Base-by-base conservation (phyloP, 2,797 vertebrate species). In the Orientallactaga sibirica region DNA sequence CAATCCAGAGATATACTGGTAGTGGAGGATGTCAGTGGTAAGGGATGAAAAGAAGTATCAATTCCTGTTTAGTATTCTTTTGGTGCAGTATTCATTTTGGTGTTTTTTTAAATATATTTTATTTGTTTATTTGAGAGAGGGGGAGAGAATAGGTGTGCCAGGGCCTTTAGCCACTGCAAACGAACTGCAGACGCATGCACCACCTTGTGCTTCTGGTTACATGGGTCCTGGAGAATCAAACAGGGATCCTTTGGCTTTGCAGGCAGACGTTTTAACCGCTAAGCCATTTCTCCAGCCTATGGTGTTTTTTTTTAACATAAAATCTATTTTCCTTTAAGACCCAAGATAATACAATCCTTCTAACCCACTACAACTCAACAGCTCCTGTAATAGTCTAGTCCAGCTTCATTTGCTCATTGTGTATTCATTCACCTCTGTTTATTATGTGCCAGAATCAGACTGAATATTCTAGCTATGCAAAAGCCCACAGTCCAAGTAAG, bases 311-410 rank as follows among this genome's bases (percentile, higher is more conserved):
- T 96, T 92, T 77, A 86, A 91, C 77, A 89, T 77, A 74, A 94
- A 94, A 78, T 41, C 58, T 84, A 37, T 83, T 94, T 92, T 95
- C 73, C 77, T 92, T 62, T 88, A 77, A 92, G 37, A 91, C 33
- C 61, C 84, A 92, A 84, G 29, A 88, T 91, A 92, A 33, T 41
- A 94, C 33, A 92, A 12, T 93, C 41, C 93, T 85, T 92, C 62
- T 89, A 93, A 92, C 67, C 41, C 68, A 74, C 81, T 83, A 80
- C 71, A 80, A 27, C 58, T 88, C 58, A 86, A 68, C 62, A 87
- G 11, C 74, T 82, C 66, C 24, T 91, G 91, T 80, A 89, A 70
- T 20, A 86, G 25, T 62, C 22, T 41, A 89, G 25, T 48, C 25
- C 33, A 75, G 66, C 62, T 96, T 92, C 61, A 87, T 78, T 88